A percentile compares a stretch with the other conserved stretches of the same genome.
Evolutionary conservation across 1,140 invertebrate genomes (phyloP).

Genomic region (Macrobrachium rosenbergii): DNA sequence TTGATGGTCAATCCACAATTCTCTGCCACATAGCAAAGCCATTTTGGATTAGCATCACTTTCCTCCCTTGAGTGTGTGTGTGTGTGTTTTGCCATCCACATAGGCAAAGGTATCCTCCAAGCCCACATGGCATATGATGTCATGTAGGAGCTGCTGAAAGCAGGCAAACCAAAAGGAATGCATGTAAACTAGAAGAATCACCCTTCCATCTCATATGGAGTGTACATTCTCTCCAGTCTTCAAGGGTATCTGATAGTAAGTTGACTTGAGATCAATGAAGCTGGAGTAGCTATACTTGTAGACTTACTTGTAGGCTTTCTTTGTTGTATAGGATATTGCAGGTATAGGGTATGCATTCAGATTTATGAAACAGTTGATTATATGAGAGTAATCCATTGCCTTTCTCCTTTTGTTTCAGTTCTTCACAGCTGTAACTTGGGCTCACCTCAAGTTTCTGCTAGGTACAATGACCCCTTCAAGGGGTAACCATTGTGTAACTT

Average conservation of each 20-base stretch:
- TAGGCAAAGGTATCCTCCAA: constrained; percentile 30
- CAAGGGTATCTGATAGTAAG: constrained; percentile 22
- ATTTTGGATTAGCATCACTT: constrained; percentile 17
- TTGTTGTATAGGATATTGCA: background rate
- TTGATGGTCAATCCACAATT: constrained; percentile 37
- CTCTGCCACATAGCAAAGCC: constrained; percentile 1
- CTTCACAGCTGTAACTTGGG: constrained; percentile 3
- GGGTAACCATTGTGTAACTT: background rate
- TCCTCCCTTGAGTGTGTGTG: constrained; percentile 20
- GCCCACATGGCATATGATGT: constrained; percentile 15
- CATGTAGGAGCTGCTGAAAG: constrained; percentile 14
- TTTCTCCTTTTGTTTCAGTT: constrained; percentile 16
- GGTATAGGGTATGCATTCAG: constrained; percentile 13
- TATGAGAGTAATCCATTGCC: constrained; percentile 26
- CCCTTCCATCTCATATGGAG: constrained; percentile 1
- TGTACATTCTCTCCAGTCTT: constrained; percentile 22
- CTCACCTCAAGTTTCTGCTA: background rate
- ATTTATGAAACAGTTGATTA: constrained; percentile 25
- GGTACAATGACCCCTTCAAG: constrained; percentile 18
- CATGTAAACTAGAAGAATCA: constrained; percentile 25
- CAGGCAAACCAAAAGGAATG: background rate
- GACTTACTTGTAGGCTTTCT: constrained; percentile 4
- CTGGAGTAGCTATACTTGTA: constrained; percentile 23
- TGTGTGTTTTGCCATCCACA: constrained; percentile 26
- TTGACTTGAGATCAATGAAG: constrained; percentile 29